Evolutionary conservation across 2,113 vertebrate genomes (phyloP).

Genomic region (Vanacampus margaritifer): DNA sequence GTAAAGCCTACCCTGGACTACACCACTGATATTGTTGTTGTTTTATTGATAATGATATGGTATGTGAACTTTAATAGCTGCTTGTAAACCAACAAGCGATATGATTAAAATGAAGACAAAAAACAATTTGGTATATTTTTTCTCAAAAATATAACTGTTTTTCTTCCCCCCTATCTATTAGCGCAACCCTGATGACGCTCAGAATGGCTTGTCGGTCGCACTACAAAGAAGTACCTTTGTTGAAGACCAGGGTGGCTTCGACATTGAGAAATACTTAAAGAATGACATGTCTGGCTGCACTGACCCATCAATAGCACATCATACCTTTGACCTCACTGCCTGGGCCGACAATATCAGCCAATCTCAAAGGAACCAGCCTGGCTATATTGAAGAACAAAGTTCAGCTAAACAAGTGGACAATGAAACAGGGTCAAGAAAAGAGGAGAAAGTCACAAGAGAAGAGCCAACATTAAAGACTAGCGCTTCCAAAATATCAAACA

Average conservation of each 20-base stretch:
- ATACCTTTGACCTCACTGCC: constrained; percentile 61
- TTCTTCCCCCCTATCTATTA: neutral
- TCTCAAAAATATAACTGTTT: neutral
- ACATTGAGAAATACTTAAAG: constrained; percentile 90
- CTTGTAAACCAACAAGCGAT: neutral
- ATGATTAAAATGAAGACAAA: neutral
- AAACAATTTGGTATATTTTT: neutral
- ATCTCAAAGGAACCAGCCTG: constrained; percentile 31
- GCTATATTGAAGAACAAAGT: constrained; percentile 11
- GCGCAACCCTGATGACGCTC: constrained; percentile 19
- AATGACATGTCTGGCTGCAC: constrained; percentile 68
- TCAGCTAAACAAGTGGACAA: constrained; percentile 1
- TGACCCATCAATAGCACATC: constrained; percentile 61
- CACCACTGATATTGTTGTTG: no score
- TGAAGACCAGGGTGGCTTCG: constrained; percentile 67
- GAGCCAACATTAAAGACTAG: neutral
- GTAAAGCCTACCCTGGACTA: no score
- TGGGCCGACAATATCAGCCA: constrained; percentile 43
- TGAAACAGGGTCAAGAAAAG: neutral
- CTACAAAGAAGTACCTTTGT: constrained; percentile 62
- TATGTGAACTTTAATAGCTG: neutral
- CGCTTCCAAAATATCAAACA: neutral
- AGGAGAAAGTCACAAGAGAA: constrained; percentile 2
- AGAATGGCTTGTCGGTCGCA: constrained; percentile 33
- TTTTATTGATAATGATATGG: neutral